Conservation (phyloP, 2,113 vertebrate genomes). For the Calyptomena viridis region DNA sequence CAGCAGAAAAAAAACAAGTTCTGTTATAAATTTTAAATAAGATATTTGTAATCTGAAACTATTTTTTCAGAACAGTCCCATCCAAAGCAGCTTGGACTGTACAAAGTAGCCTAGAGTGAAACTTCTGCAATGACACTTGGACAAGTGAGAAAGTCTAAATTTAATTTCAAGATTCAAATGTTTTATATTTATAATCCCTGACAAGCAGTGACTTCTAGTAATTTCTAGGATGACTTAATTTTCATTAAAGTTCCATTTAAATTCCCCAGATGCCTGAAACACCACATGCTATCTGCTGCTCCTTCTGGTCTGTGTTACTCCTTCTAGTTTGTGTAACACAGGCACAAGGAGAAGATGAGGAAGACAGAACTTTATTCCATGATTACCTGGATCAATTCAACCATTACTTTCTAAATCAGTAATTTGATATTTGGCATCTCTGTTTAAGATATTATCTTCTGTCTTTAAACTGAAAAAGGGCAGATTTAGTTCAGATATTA, state of each 20-base stretch:
- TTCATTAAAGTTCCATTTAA: not conserved
- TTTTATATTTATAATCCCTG: not conserved
- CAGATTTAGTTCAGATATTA: not conserved
- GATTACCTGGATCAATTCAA: not conserved
- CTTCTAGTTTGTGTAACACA: not conserved
- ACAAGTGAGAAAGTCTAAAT: not conserved
- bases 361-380: not conserved
- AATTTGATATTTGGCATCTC: not conserved
- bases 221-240: not conserved
- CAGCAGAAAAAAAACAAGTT: not conserved
- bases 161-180: not conserved
- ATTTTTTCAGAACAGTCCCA: not conserved
- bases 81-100: not conserved
- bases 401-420: not conserved
- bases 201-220: not conserved
- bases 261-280: not conserved
- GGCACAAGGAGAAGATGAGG: not conserved
- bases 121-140: not conserved
- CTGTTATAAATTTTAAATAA: not conserved
- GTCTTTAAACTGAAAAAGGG: not conserved
- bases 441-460: not conserved
- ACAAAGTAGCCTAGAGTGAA: not conserved
- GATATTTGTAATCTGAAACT: not conserved
- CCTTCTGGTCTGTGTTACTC: not conserved
- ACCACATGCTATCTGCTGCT: rapidly evolving